Evolutionary conservation across 2,888 invertebrate genomes (phyloP), one percentile per base, ranked within the genome.

Genomic region (Yponomeuta malinellus): DNA sequence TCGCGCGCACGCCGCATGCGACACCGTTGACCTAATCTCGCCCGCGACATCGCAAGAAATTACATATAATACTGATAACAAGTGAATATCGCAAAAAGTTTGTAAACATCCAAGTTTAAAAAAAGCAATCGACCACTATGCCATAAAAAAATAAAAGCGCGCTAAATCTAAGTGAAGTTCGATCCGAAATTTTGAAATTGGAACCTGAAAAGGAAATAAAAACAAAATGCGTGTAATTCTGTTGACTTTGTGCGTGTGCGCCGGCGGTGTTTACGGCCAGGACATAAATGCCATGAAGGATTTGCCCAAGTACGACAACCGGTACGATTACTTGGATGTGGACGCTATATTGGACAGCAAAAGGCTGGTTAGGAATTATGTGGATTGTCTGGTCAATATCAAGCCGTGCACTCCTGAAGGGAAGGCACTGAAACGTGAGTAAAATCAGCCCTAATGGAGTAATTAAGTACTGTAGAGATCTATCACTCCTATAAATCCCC

Each of bases 361-460:
- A 76, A 91, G 95, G 78, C 86, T 96, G 75, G 93, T 96, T 70
- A 94, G 93, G 74, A 94, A 95, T 79, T 96, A 96, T 86, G 94
- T 95, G 76, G 94, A 94, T 72, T 96, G 96, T 82, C 85, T 96
- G 70, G 88, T 95, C 72, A 94, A 93, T 74, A 90, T 93, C 74
- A 94, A 94, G 76, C 94, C 95, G 70, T 96, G 96, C 82, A 93
- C 95, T 63, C 95, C 95, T 2, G 95, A 96, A 87, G 96, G 95
- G 74, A 93, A 93, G 77, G 95, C 94, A 73, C 86, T 96, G 71
- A 95, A 94, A 93, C 92, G 96, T 96, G 85, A 95, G 95, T 95
- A 43, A 43, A 43, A 23, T 23, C 43, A 8, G 43, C 8, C 12
- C n/a, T 23, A 15, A 59, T 43, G 6, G 43, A 1, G 8, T 43